Base-by-base conservation (phyloP, 2,113 vertebrate genomes). In the Etia nguti region DNA sequence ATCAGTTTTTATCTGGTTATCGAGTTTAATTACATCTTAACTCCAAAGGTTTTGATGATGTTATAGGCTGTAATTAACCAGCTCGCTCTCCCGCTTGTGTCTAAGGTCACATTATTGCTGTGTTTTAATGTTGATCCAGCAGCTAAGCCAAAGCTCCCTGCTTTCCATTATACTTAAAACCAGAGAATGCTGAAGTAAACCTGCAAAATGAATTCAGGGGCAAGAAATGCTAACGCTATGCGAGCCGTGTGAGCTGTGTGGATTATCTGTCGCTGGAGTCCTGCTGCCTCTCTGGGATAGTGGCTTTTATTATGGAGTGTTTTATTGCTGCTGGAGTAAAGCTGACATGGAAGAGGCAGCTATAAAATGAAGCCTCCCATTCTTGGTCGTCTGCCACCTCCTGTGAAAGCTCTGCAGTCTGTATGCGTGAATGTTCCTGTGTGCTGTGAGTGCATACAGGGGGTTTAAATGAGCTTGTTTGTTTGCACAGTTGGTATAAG, bases 261-360 rank as follows among this genome's bases (percentile, higher is more conserved):
- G 95, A 96, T 96, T 96, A 96, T 95, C 94, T 94, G 86, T 93
- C 89, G 95, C 90, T 87, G 92, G 92, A 92, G 92, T 93, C 92
- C 90, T 92, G 91, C 92, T 95, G 94, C 91, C 90, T 93, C 93
- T 93, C 86, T 89, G 90, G 94, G 91, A 92, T 93, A 90, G 88
- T 60, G 89, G 89, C 93, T 96, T 96, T 95, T 95, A 96, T 96
- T 96, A 95, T 95, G 94, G 93, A 95, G 95, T 96, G 95, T 95
- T 96, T 96, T 96, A 96, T 95, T 96, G 95, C 93, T 94, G 95
- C 92, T 86, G 91, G 91, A 95, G 94, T 93, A 88, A 94, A 93
- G 94, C 95, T 94, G 95, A 95, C 95, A 96, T 95, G 94, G 90
- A 94, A 93, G 93, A 93, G 92, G 94, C 94, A 91, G 95, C 94